These are phyloP conservation scores for Elegia similella DNA, from an alignment of 2,888 invertebrate species.

Conservation along the genomic window DNA sequence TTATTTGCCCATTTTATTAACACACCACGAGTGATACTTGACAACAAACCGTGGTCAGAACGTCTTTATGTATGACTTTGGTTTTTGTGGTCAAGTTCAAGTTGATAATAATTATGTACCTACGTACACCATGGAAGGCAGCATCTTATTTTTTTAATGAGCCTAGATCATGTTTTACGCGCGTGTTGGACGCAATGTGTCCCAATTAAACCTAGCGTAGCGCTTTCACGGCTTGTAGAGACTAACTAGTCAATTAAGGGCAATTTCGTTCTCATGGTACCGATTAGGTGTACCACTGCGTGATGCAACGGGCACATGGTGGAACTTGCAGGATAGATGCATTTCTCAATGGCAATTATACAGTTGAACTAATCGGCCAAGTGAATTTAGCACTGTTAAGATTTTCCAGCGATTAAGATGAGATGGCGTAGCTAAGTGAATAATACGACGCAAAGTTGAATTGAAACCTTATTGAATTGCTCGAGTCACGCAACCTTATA, in stretches of 20 bases:
- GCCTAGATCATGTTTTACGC: neutral
- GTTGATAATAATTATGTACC: constrained; percentile 34
- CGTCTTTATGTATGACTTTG: constrained; percentile 50
- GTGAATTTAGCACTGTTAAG: constrained; percentile 47
- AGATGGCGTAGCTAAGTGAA: constrained; percentile 25
- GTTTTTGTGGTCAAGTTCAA: constrained; percentile 74
- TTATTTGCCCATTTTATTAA: constrained; percentile 67
- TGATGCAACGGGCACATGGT: constrained; percentile 53
- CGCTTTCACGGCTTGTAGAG: constrained; percentile 48
- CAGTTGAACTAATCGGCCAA: constrained; percentile 48
- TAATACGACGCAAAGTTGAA: constrained; percentile 15
- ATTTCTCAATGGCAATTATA: constrained; percentile 68
- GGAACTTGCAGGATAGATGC: constrained; percentile 56
- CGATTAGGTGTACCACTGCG: constrained; percentile 44
- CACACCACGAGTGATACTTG: constrained; percentile 43
- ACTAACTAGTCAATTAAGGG: constrained; percentile 71
- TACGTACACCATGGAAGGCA: constrained; percentile 13
- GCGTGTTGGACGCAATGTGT: constrained; percentile 12
- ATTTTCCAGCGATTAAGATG: constrained; percentile 44
- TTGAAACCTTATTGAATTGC: neutral
- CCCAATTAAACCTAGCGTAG: constrained; percentile 36
- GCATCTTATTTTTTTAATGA: neutral
- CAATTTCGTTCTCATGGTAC: constrained; percentile 62
- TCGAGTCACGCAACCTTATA: constrained; percentile 6
- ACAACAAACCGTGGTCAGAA: constrained; percentile 42